These are phyloP conservation scores for Gobio occitaniae DNA, from an alignment of 2,797 vertebrate genomes.

Conservation along the genomic window DNA sequence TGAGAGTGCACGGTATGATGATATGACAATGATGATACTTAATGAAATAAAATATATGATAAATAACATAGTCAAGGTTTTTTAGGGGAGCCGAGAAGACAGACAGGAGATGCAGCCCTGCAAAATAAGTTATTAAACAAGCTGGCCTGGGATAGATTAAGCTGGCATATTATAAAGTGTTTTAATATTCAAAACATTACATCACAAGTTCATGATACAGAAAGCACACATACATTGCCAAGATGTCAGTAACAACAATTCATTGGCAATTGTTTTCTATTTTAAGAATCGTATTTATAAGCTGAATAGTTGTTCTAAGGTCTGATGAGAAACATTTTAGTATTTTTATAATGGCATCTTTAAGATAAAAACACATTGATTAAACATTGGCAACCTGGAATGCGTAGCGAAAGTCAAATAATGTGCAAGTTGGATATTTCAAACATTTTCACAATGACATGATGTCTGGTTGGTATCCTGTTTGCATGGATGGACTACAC, in stretches of 20 bases:
- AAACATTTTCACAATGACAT: not conserved
- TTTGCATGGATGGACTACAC: conserved; percentile 13
- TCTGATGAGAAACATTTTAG: not conserved
- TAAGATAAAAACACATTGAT: not conserved
- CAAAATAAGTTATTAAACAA: not conserved
- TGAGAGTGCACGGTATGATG: too few relatives aligned
- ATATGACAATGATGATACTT: not conserved
- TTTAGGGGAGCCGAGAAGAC: not conserved
- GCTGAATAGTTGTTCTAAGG: not conserved
- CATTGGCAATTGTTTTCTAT: not conserved
- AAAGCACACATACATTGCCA: not conserved
- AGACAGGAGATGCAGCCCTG: too few relatives aligned
- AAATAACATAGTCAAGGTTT: not conserved
- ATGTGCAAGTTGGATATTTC: not conserved
- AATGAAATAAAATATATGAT: not conserved
- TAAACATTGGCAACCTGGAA: not conserved
- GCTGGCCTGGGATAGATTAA: not conserved
- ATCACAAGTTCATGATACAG: not conserved
- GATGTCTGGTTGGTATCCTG: not conserved
- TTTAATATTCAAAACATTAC: not conserved
- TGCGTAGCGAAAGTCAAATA: not conserved
- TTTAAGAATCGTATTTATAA: not conserved
- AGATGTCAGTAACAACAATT: not conserved
- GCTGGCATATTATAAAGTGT: not conserved
- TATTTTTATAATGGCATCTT: not conserved